A percentile compares a stretch with the other conserved stretches of the same genome.
Evolutionary conservation across 2,888 invertebrate genomes (phyloP).

Genomic region (Petrophora chlorosata): DNA sequence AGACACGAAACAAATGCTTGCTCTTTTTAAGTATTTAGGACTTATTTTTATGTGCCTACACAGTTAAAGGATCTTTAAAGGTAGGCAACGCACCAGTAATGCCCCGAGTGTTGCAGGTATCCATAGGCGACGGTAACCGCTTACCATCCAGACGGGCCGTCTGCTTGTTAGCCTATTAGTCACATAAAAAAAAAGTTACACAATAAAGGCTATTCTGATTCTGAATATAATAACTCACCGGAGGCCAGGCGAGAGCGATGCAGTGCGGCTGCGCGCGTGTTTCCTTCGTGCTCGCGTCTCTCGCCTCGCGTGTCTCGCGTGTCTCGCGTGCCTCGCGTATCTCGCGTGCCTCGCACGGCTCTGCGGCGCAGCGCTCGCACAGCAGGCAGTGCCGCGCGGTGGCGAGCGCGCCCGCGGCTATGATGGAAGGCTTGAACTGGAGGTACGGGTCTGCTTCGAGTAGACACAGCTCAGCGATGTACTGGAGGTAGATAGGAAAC

Average conservation of each 20-base stretch:
- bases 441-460: constrained; percentile 94
- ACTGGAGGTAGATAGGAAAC: constrained; percentile 76
- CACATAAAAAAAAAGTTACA: no score
- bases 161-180: no score
- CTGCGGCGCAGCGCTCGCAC: constrained; percentile 58
- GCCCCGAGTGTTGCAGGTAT: no score
- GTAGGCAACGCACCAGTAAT: no score
- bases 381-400: constrained; percentile 89
- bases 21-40: no score
- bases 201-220: no score
- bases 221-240: neutral
- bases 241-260: constrained; percentile 85
- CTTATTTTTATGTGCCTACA: no score
- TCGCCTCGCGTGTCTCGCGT: neutral
- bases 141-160: no score
- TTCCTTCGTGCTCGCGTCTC: constrained; percentile 7
- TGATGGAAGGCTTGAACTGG: constrained; percentile 90
- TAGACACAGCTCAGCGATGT: constrained; percentile 92
- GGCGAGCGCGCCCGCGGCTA: constrained; percentile 92
- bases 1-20: no score
- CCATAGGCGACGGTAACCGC: no score
- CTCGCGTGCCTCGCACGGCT: constrained; percentile 21
- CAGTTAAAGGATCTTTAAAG: no score
- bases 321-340: constrained; percentile 20
- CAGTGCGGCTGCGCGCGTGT: constrained; percentile 39